Base-by-base conservation (phyloP, 2,797 vertebrate species). In the Chlorospingus semifuscus region DNA sequence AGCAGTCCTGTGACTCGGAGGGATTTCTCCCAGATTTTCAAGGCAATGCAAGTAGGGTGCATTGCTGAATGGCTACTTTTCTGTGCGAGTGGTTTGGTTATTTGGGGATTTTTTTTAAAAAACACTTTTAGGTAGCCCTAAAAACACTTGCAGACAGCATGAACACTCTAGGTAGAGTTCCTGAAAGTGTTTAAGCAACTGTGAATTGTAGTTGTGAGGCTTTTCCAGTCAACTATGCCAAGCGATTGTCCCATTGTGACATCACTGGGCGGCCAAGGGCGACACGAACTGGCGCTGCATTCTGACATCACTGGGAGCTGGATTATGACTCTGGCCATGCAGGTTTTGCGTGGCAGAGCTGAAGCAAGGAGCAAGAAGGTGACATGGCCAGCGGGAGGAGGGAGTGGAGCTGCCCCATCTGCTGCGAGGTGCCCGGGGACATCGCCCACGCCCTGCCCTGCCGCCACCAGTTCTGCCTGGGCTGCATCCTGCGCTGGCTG, bases 401-500 rank as follows among this genome's bases (percentile, higher is more conserved):
- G 36, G 11, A 12, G 32, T 3, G 12, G 36, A 68, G 55, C 56
- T 89, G 86, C 56, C 78, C 86, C 47, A 82, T 89, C 56, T 89
- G 87, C 87, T 76, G 27, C 27, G 9, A 69, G n/a, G 27, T 11
- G 20, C 56, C 15, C 0, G 1, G 8, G 14, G 20, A 69, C 8
- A 6, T 36, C 0, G 56, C 70, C 6, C 44, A 24, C 4, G 44
- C 70, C 9, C 44, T 55, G 56, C 70, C 78, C 56, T 89, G 86
- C 36, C 9, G 14, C 15, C 86, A 89, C 13, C 22, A 15, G 7
- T 89, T 89, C 64, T 89, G 86, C 64, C 56, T 61, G 70, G 63
- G 56, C 78, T 89, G 86, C 78, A 76, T 82, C 63, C 36, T 89
- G 70, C 78, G 42, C 55, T 89, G 86, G 86, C 49, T 75, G 42